phyloP scores from a whole-genome alignment of 2,797 vertebrate genomes.

The Chelmon rostratus region DNA sequence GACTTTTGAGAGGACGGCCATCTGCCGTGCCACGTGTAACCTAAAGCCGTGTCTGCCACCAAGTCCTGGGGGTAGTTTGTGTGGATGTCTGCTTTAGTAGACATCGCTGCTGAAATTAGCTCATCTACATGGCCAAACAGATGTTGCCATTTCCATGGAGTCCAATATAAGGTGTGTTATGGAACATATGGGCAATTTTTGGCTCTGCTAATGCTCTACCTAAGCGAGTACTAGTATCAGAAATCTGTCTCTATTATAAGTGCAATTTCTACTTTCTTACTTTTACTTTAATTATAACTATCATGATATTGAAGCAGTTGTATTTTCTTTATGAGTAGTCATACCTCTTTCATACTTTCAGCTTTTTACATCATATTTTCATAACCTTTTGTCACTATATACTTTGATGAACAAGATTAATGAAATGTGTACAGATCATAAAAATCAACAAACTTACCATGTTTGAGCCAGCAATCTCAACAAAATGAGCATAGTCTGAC shows the following conservation, averaged over 20 bases:
- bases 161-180: constrained; percentile 80
- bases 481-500: constrained; percentile 3
- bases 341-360: constrained; percentile 24
- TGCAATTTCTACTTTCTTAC: constrained; percentile 50
- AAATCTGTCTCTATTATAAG: constrained; percentile 44
- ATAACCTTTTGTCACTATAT: constrained; percentile 10
- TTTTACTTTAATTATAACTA: constrained; percentile 35
- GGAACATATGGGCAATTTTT: constrained; percentile 65
- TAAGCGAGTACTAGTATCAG: constrained; percentile 43
- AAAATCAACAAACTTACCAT: neutral
- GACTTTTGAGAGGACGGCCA: constrained; percentile 82
- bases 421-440: constrained; percentile 7
- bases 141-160: constrained; percentile 83
- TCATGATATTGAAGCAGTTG: constrained; percentile 5
- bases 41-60: constrained; percentile 74
- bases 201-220: constrained; percentile 46
- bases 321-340: constrained; percentile 12
- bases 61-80: constrained; percentile 79
- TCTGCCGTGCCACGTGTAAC: constrained; percentile 82
- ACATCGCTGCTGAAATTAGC: constrained; percentile 79
- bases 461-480: neutral
- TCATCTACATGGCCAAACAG: constrained; percentile 83
- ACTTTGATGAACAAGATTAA: constrained; percentile 9
- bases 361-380: constrained; percentile 29
- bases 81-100: constrained; percentile 81